Conservation (phyloP, 2,888 invertebrate genomes). For the Lapara coniferarum region DNA sequence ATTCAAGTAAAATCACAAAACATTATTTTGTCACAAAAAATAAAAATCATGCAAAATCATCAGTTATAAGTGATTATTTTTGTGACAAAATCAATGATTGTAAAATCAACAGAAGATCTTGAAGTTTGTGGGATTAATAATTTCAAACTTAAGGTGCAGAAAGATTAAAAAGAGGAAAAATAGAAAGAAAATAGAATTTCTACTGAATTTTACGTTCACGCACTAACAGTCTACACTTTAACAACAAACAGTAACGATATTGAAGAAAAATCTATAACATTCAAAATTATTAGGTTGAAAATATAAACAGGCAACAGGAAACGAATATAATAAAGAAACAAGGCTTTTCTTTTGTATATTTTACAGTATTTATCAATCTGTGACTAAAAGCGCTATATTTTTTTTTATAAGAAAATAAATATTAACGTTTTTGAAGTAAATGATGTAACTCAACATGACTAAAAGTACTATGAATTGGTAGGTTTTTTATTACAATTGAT, state of each 20-base stretch:
- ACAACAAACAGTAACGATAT: neutral
- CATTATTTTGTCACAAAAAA: conserved; percentile 62
- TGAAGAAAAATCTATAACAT: conserved; percentile 4
- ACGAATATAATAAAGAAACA: no score
- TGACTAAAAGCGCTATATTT: no score
- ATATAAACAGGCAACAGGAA: neutral
- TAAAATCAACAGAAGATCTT: conserved; percentile 34
- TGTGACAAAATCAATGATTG: conserved; percentile 62
- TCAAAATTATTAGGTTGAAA: neutral
- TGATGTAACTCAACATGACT: no score
- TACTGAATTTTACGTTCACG: conserved; percentile 5
- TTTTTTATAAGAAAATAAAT: no score
- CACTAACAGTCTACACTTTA: neutral
- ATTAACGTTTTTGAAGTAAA: no score
- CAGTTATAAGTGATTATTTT: conserved; percentile 47
- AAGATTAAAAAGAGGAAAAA: neutral
- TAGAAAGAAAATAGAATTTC: neutral
- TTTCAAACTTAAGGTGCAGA: neutral
- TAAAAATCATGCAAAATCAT: conserved; percentile 49
- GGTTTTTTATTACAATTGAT: neutral
- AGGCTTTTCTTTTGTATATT: no score
- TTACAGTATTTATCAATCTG: no score
- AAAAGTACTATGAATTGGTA: neutral
- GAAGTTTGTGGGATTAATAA: neutral
- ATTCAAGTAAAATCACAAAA: conserved; percentile 44